Evolutionary conservation across 2,888 invertebrate species (phyloP), one percentile per base, ranked within the genome.

Genomic region (Brachyptera risi): DNA sequence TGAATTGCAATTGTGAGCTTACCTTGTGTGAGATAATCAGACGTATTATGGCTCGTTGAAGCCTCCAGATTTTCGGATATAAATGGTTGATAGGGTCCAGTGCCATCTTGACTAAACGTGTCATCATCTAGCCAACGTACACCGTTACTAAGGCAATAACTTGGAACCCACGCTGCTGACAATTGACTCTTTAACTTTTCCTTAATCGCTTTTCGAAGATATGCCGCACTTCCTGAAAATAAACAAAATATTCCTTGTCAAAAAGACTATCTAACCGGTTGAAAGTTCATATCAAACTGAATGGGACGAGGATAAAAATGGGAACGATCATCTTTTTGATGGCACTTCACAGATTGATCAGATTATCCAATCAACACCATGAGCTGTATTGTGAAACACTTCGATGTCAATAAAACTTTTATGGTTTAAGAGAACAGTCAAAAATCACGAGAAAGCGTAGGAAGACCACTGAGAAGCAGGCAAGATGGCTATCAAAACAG

Each of bases 91-190:
- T 49, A 37, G 27, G 59, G 58, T 11, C 60, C 56, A 42, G 58
- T 63, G 13, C 66, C 65, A 49, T 66, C 65, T 26, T 58, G 47
- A 27, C 61, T 61, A 60, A 61, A 67, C 19, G 60, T 74, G 60
- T 76, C 72, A 66, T 70, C 74, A 67, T 77, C 76, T 73, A 72
- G 72, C 42, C 74, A 73, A 66, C 77, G 77, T 66, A 67, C 69
- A 40, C 66, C 67, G 60, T 67, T 70, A 37, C 71, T 68, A 65
- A 75, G 75, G 68, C 85, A 85, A 70, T 83, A 84, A 63, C 83
- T 81, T 7, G 87, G 85, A 49, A 85, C 77, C 87, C 87, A 87
- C 2, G 86, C 80, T 9, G 68, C 65, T n/a, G 72, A 65, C 27
- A 76, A 67, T 62, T 72, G 69, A 54, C 65, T 66, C 5, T 68